Evolutionary conservation across 2,888 invertebrate species (phyloP), one percentile per base, ranked within the genome.

Genomic region (Leptopilina myrica): DNA sequence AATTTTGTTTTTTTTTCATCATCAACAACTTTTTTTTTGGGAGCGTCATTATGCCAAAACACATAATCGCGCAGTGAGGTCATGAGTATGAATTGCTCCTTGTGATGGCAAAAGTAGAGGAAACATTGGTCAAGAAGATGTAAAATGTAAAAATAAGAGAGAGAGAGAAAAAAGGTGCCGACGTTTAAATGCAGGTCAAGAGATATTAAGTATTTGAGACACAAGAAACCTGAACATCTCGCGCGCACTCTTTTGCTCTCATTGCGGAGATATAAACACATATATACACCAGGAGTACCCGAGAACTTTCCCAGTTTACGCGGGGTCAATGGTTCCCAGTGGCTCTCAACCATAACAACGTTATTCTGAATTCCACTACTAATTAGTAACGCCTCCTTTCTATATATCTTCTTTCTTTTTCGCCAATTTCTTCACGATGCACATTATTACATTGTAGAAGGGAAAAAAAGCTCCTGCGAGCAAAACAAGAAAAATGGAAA

Each of bases 321-420:
- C 78, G 75, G 80, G 76, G 80, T 80, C 80, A 80, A 80, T 56
- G 77, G 67, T 80, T 76, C 78, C 49, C 53, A 66, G 75, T 26
- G 80, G 46, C 56, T 78, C 75, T 80, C 80, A 78, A 77, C 65
- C 53, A 73, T 56, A 73, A 56, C 73, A 69, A 49, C 26, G 49
- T 49, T 69, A 69, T 8, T 9, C 11, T 33, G 26, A 33, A 73
- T 12, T 53, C 9, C n/a, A 53, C 53, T 73, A 49, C 33, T 73
- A 73, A 73, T 73, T 73, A 73, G 73, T 33, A 73, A 56, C 33
- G 56, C 73, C 53, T 69, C 53, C 69, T 69, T 33, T n/a, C 73
- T 56, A 33, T 33, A 33, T 33, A 20, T 20, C 3, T 3, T 33
- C 3, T 33, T 3, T 33, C 3, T 33, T 33, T 56, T 33, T n/a